A percentile compares a stretch with the other conserved stretches of the same genome.
phyloP scores from a whole-genome alignment of 2,113 vertebrate genomes.

The Arvicanthis niloticus region DNA sequence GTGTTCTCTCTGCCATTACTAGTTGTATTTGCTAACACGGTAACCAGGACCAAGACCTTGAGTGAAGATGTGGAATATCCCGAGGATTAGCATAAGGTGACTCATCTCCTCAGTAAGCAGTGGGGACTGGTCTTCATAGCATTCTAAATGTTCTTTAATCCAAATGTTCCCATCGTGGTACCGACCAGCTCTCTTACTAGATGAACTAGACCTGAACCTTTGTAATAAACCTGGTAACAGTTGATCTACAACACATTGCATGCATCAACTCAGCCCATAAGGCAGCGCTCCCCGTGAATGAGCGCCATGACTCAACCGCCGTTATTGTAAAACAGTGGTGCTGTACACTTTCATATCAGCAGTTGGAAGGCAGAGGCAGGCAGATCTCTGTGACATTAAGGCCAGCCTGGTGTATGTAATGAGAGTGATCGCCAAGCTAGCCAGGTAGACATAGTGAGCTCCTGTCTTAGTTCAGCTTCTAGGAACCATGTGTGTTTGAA shows the following conservation, averaged over 20 bases:
- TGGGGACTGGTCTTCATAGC: not conserved
- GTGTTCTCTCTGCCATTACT: not conserved
- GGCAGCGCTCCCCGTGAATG: not conserved
- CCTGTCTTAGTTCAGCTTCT: not conserved
- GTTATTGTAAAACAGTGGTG: not conserved
- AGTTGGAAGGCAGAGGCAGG: not conserved
- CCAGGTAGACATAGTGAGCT: not conserved
- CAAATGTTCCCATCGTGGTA: not conserved
- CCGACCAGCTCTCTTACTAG: not conserved
- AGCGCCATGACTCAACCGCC: not conserved
- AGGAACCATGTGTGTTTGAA: not conserved
- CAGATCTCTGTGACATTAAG: not conserved
- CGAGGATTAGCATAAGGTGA: not conserved
- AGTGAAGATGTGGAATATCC: not conserved
- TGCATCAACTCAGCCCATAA: not conserved
- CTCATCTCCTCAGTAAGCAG: not conserved
- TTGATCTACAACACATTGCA: not conserved
- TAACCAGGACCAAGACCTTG: not conserved
- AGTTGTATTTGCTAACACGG: not conserved
- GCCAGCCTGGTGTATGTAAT: not conserved
- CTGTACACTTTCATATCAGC: not conserved
- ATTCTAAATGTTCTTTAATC: slow-evolving; percentile 35
- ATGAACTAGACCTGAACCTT: not conserved
- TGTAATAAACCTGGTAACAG: not conserved
- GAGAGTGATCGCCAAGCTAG: not conserved